Base-by-base conservation (phyloP, 2,888 invertebrate species). In the Drosophila ustulata region DNA sequence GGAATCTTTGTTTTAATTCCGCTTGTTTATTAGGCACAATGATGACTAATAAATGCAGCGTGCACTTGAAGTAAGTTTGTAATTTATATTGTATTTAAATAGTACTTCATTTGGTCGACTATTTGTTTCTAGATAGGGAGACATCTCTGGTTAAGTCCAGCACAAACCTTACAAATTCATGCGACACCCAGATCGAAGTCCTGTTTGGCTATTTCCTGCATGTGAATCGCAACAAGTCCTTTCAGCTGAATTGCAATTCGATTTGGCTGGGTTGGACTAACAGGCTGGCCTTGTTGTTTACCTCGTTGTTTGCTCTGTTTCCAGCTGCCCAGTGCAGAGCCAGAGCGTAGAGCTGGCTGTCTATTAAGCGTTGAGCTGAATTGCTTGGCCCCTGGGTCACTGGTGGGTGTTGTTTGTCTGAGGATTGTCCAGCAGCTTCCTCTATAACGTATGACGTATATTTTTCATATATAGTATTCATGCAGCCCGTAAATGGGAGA, bases 331-430 rank as follows among this genome's bases (percentile, higher is more conserved):
- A 78, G 30, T 43, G 67, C 62, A 7, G 63, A 7, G 65, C 9
- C 53, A 50, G 0, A 32, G 58, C 0, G 11, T 89, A 1, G 82
- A 77, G 4, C 78, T 86, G 41, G 87, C 90, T 0, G 71, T 88
- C n/a, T 92, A 86, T 69, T 79, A 87, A 32, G 80, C 88, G 0
- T 51, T 90, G 0, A 84, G 83, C 7, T 85, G 91, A 30, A 75
- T 90, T 2, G 85, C 80, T 8, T 91, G 91, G 92, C 82, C 91
- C 0, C 32, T 90, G 25, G 80, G 80, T 3, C 39, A 92, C 3
- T 82, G 88, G 6, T 90, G 90, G 89, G 58, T 75, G 18, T 66
- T 75, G 7, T 90, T 89, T 53, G 89, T 89, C 28, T 91, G 91
- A 6, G 91, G 91, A 3, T 51, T 81, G 58, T 79, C 85, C 11